Evolutionary conservation across 1,140 invertebrate genomes (phyloP).

Genomic region (Lordiphosa collinella): DNA sequence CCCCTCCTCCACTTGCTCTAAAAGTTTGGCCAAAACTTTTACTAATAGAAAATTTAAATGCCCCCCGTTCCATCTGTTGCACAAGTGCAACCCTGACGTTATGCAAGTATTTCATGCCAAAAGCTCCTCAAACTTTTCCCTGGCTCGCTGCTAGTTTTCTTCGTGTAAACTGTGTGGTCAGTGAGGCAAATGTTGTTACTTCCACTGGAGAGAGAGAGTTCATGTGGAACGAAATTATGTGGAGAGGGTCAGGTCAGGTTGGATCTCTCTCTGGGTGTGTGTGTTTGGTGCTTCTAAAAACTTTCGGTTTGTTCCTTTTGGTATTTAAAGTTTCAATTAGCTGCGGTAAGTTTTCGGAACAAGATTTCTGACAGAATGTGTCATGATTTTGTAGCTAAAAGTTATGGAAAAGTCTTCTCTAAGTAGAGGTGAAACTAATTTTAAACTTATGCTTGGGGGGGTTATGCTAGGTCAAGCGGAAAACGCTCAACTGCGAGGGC

Average conservation of each 20-base stretch:
- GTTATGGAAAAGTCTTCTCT: background rate
- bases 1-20: background rate
- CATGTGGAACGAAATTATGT: conserved; percentile 63
- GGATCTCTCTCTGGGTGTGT: background rate
- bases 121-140: conserved; percentile 61
- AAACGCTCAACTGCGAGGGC: too few species aligned
- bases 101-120: conserved; percentile 52
- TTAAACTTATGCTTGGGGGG: background rate
- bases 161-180: conserved; percentile 60
- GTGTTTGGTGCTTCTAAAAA: conserved; percentile 7
- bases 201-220: conserved; percentile 27
- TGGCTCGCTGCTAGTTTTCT: conserved; percentile 17
- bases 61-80: conserved; percentile 46
- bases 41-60: conserved; percentile 68
- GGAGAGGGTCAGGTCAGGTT: conserved; percentile 17
- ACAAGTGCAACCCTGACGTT: conserved; percentile 46
- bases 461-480: too few species aligned
- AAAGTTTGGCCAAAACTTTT: conserved; percentile 18
- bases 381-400: conserved; percentile 23
- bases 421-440: conserved; percentile 8
- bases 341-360: conserved; percentile 10
- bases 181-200: conserved; percentile 57
- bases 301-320: conserved; percentile 25
- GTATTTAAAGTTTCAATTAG: conserved; percentile 57
- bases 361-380: conserved; percentile 38